Base-by-base conservation (phyloP, 2,888 invertebrate genomes). In the Cataglyphis rosenhaueri region DNA sequence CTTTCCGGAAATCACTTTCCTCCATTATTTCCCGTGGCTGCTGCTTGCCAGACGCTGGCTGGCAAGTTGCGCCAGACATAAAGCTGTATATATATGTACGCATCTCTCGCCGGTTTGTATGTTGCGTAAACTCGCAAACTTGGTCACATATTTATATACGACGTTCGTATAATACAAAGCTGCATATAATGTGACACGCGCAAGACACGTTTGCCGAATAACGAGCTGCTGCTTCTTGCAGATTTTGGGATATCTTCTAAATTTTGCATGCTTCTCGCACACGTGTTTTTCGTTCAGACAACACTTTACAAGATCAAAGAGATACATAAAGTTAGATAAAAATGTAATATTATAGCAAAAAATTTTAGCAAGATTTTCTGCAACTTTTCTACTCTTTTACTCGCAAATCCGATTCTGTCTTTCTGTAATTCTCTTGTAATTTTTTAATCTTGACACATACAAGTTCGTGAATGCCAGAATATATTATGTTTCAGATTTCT, bases 1-100 rank as follows among this genome's bases (percentile, higher is more conserved):
- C 93, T 93, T 93, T 90, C 91, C 92, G 92, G 93, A 94, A 94
- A 94, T 94, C 93, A 93, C 93, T 93, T 93, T 92, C 92, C 91
- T 92, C 93, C 92, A 93, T 93, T 93, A 93, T 92, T 93, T 92
- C 91, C 89, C 90, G 87, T 87, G 86, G 91, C 90, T 89, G 87
- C 90, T 86, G 89, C 85, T 83, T 83, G 64, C 66, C 76, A 83
- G 82, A 83, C 85, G 75, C 65, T 78, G 84, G 48, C 78, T 76
- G 74, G n/a, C 55, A 84, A 87, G 75, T 84, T 82, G 83, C 44
- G 82, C 84, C 84, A 86, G 86, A 85, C 84, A 83, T 82, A 59
- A 29, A 65, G 61, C 84, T 21, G 41, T 78, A 59, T 59, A 44
- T 21, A 8, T 62, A 61, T 10, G 41, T 76, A 48, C 25, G 25